These are phyloP conservation scores for Gobius niger DNA, from an alignment of 2,113 vertebrate genomes.

Conservation along the genomic window DNA sequence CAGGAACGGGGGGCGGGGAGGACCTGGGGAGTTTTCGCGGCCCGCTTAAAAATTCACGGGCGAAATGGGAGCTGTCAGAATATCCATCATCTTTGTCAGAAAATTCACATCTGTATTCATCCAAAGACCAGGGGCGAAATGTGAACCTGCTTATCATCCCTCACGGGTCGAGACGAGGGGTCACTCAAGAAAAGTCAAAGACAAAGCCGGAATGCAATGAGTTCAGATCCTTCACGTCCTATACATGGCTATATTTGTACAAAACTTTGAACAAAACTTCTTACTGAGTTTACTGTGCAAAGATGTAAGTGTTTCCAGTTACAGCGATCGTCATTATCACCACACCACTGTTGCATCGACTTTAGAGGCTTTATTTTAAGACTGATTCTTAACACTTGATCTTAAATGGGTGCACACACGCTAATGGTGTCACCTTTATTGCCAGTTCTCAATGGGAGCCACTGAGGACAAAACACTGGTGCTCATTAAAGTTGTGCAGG, in stretches of 20 bases:
- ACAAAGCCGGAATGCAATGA: constrained; percentile 50
- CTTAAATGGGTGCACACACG: too few species aligned
- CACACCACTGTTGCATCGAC: too few species aligned
- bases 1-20: neutral
- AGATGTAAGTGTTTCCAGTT: too few species aligned
- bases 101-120: constrained; percentile 68
- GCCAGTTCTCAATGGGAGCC: too few species aligned
- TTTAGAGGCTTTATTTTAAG: too few species aligned
- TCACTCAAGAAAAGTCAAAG: constrained; percentile 66
- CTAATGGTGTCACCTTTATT: too few species aligned
- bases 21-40: neutral
- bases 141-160: constrained; percentile 63
- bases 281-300: too few species aligned
- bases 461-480: too few species aligned
- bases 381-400: too few species aligned
- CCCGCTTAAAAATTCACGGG: constrained; percentile 46
- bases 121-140: constrained; percentile 49
- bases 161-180: constrained; percentile 53
- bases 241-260: neutral
- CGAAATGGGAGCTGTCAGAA: constrained; percentile 45
- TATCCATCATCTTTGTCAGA: constrained; percentile 68
- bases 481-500: too few species aligned
- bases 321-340: too few species aligned
- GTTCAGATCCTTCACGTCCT: neutral
- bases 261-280: too few species aligned